Percentiles rank a stretch among this genome's conserved stretches.
Evolutionary conservation across 2,113 vertebrate genomes (phyloP).

Genomic region (Rhea americana): DNA sequence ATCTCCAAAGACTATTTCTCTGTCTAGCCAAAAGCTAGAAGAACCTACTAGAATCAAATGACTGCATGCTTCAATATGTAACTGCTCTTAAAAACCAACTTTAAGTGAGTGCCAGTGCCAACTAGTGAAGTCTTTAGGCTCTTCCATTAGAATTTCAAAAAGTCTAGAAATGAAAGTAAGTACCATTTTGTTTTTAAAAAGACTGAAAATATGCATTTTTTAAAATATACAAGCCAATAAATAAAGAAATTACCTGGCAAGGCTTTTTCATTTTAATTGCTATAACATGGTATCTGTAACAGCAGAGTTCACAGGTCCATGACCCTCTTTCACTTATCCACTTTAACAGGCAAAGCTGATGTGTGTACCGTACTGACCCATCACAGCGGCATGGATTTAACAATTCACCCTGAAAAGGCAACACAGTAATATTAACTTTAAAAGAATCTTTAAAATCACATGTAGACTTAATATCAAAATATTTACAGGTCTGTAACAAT

Average conservation of each 20-base stretch:
- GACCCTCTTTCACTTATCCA: conserved; percentile 96
- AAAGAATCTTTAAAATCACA: background rate
- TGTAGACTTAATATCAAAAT: background rate
- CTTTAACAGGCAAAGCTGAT: conserved; percentile 93
- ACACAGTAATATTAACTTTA: background rate
- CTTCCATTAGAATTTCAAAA: background rate
- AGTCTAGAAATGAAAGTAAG: background rate
- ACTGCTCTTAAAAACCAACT: background rate
- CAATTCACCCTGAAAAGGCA: conserved; percentile 84
- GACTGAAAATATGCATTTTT: background rate
- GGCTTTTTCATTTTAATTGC: conserved; percentile 94
- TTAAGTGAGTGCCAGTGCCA: background rate
- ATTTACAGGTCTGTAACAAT: background rate
- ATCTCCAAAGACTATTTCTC: background rate
- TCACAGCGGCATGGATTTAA: conserved; percentile 93
- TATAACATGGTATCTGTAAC: conserved; percentile 92
- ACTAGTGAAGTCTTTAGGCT: background rate
- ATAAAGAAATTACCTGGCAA: conserved; percentile 84
- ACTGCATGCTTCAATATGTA: background rate
- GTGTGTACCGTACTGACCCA: conserved; percentile 91
- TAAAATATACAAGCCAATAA: background rate
- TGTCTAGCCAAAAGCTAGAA: background rate
- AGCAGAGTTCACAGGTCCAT: conserved; percentile 96
- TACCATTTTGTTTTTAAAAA: conserved; percentile 5
- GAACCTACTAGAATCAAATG: background rate